Evolutionary conservation across 1,140 invertebrate species (phyloP).

Genomic region (Bombus superbus): DNA sequence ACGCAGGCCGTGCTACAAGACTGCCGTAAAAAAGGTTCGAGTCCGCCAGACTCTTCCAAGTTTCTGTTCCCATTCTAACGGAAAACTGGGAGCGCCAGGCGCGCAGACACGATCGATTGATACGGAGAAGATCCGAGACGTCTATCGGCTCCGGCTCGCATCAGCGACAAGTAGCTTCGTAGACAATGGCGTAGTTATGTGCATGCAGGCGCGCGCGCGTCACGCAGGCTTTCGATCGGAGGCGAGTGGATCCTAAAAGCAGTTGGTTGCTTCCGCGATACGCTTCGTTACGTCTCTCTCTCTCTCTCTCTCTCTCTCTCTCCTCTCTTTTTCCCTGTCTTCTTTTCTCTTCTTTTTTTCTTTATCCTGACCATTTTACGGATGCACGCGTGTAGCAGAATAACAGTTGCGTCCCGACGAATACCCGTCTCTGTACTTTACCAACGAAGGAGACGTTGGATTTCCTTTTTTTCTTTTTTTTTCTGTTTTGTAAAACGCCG

Average conservation of each 20-base stretch:
- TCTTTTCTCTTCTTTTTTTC: too few relatives aligned
- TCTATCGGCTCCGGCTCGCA: constrained; percentile 47
- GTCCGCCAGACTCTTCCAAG: constrained; percentile 42
- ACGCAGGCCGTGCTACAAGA: constrained; percentile 57
- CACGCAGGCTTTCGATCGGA: background rate
- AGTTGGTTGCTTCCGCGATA: background rate
- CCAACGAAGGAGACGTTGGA: background rate
- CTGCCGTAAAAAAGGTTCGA: constrained; percentile 42
- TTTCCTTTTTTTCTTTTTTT: too few relatives aligned
- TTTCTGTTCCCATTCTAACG: constrained; percentile 48
- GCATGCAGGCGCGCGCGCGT: background rate
- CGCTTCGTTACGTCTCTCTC: too few relatives aligned
- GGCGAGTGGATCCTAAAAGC: background rate
- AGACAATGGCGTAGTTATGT: constrained; percentile 47
- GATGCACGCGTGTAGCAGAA: background rate
- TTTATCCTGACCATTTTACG: background rate
- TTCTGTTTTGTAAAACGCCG: background rate
- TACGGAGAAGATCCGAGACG: constrained; percentile 56
- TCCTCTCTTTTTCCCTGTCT: background rate
- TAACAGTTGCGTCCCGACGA: background rate
- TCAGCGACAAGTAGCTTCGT: constrained; percentile 51
- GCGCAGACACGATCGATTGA: constrained; percentile 46
- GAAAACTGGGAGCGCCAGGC: constrained; percentile 48
- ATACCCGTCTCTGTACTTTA: background rate
- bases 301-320: background rate